A percentile compares a stretch with the other conserved stretches of the same genome.
phyloP scores from a whole-genome alignment of 2,113 vertebrate genomes.

The Colius striatus region DNA sequence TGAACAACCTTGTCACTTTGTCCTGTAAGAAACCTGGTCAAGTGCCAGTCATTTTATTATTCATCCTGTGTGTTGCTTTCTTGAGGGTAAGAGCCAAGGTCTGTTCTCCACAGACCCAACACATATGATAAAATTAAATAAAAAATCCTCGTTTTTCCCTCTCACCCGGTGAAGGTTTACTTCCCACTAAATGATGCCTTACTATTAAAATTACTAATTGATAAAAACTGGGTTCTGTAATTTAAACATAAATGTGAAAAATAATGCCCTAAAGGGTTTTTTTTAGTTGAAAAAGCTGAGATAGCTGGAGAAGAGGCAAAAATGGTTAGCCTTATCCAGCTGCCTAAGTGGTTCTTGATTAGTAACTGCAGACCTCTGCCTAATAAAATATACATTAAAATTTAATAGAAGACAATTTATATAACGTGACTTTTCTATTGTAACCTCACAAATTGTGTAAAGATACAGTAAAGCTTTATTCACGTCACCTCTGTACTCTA shows the following conservation, averaged over 20 bases:
- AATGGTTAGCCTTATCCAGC: not conserved
- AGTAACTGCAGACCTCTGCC: not conserved
- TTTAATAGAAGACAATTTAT: not conserved
- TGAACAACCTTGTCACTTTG: not conserved
- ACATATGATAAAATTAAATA: not conserved
- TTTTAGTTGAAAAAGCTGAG: not conserved
- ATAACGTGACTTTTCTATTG: not conserved
- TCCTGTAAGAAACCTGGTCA: not conserved
- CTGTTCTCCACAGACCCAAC: not conserved
- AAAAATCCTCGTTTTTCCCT: not conserved
- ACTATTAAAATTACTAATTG: conserved; percentile 7
- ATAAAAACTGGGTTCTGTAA: not conserved
- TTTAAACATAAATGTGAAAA: not conserved
- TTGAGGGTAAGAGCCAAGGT: not conserved
- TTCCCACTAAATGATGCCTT: not conserved
- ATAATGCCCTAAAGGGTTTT: not conserved
- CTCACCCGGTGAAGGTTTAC: not conserved
- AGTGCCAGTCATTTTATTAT: not conserved
- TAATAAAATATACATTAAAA: not conserved
- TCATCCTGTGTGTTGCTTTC: not conserved
- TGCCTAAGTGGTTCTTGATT: not conserved
- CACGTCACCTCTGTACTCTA: not conserved
- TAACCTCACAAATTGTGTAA: not conserved
- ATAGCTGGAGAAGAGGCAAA: not conserved
- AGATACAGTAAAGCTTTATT: not conserved